Base-by-base conservation (phyloP, 2,113 vertebrate species). In the Verasper variegatus region DNA sequence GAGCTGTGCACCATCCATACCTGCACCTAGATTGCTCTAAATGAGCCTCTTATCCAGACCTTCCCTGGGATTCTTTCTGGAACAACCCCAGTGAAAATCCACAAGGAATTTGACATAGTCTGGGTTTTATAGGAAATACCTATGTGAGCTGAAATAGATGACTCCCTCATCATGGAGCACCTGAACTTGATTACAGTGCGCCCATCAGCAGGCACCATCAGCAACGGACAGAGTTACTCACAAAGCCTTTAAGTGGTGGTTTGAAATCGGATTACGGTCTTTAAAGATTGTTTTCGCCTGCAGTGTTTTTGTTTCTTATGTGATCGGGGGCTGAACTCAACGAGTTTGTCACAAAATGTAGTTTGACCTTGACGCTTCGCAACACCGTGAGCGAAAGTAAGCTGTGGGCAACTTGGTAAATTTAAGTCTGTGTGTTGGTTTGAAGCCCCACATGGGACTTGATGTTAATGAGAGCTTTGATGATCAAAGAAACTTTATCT, bases 121-220 rank as follows among this genome's bases (percentile, higher is more conserved):
- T 80, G 71, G 35, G 59, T 81, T 90, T 93, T 74, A 82, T 74
- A 71, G 76, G 59, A 85, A 86, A 87, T 72, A 52, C 65, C 67
- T 79, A 42, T 23, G 68, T 82, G 70, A 80, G 85, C 86, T 76
- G 11, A 71, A 58, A 70, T 51, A 12, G 66, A 85, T 81, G 77
- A 77, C 75, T 87, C 72, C 71, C 45, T 82, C 70, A 74, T 83
- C 47, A 31, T 26, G 5, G 47, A 35, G 49, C 83, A 88, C 63
- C 67, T 87, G 84, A 87, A 76, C 21, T 54, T 88, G 42, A 87
- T 91, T 86, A 87, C 6, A 26, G 15, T 17, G 59, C 57, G 55
- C 71, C 70, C 40, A 61, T 86, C 61, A 69, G 69, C 79, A 75
- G 40, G 45, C 66, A 69, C 56, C 68, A 76, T 74, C 71, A 74